Conservation (phyloP, 1,140 invertebrate species). For the Odontomachus brunneus region DNA sequence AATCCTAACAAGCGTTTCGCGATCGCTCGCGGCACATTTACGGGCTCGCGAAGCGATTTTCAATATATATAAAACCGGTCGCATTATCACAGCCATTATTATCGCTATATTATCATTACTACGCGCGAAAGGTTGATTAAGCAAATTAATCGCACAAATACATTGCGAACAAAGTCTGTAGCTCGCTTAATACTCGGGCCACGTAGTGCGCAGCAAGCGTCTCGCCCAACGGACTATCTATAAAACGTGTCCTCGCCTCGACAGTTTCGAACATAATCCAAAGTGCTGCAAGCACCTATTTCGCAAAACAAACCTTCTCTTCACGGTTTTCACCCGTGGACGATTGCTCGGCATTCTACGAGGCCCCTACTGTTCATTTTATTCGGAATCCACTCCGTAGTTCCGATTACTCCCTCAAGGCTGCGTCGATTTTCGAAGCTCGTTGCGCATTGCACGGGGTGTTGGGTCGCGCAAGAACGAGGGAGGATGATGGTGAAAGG, state of each 20-base stretch:
- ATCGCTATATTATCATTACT: slow-evolving; percentile 12
- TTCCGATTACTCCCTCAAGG: slow-evolving; percentile 37
- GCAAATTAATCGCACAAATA: slow-evolving; percentile 25
- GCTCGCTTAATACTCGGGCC: not conserved
- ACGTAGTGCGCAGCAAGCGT: slow-evolving; percentile 35
- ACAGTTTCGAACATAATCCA: slow-evolving; percentile 27
- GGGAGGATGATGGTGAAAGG: not conserved
- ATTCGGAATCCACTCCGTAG: slow-evolving; percentile 37
- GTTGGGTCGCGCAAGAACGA: slow-evolving; percentile 19
- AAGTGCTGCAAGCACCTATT: slow-evolving; percentile 31
- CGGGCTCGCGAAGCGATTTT: not conserved
- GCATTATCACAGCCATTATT: not conserved
- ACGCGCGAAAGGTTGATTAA: not conserved
- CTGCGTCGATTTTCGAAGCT: slow-evolving; percentile 53
- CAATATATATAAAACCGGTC: not conserved
- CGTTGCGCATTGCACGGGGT: slow-evolving; percentile 47
- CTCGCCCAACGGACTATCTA: slow-evolving; percentile 26
- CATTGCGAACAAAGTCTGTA: not conserved
- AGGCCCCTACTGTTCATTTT: slow-evolving; percentile 34
- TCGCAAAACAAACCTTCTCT: slow-evolving; percentile 35
- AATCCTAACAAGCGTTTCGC: not conserved
- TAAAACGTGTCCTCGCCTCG: slow-evolving; percentile 48
- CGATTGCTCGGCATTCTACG: not conserved
- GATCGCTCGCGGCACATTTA: not conserved
- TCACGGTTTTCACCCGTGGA: not conserved